These are phyloP conservation scores for Temnothorax unifasciatus DNA, from an alignment of 2,888 invertebrate genomes.

Conservation along the genomic window DNA sequence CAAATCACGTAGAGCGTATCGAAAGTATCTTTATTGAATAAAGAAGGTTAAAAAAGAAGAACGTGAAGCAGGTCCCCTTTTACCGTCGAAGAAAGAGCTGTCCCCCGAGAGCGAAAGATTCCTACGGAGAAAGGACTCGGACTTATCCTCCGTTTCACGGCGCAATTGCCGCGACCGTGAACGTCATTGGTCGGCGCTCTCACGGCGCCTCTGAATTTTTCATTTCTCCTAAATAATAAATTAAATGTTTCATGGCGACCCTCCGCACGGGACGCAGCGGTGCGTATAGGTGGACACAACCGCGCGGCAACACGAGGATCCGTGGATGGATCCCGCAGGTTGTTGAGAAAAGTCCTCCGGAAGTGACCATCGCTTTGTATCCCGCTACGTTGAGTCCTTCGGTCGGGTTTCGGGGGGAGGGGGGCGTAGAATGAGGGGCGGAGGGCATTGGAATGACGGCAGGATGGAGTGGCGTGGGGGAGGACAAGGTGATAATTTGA, in stretches of 20 bases:
- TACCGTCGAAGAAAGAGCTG: neutral
- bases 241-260: conserved; percentile 84
- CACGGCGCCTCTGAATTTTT: conserved; percentile 80
- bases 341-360: conserved; percentile 78
- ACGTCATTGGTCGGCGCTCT: conserved; percentile 67
- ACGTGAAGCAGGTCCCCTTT: neutral
- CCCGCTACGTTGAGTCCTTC: conserved; percentile 77
- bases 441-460: conserved; percentile 67
- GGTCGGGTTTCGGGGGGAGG: conserved; percentile 57
- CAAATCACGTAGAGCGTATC: conserved; percentile 26
- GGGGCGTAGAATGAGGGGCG: conserved; percentile 59
- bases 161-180: conserved; percentile 58
- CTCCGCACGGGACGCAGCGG: conserved; percentile 61
- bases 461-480: conserved; percentile 71
- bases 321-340: conserved; percentile 78
- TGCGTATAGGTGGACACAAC: conserved; percentile 68
- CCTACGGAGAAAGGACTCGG: conserved; percentile 1
- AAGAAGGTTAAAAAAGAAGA: neutral
- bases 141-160: conserved; percentile 49
- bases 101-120: conserved; percentile 25
- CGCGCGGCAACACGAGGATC: conserved; percentile 58
- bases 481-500: conserved; percentile 86
- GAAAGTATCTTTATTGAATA: conserved; percentile 5
- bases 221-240: conserved; percentile 85
- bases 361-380: conserved; percentile 84